Evolutionary conservation across 2,113 vertebrate species (phyloP).

Genomic region (Leptobrachium ailaonicum): DNA sequence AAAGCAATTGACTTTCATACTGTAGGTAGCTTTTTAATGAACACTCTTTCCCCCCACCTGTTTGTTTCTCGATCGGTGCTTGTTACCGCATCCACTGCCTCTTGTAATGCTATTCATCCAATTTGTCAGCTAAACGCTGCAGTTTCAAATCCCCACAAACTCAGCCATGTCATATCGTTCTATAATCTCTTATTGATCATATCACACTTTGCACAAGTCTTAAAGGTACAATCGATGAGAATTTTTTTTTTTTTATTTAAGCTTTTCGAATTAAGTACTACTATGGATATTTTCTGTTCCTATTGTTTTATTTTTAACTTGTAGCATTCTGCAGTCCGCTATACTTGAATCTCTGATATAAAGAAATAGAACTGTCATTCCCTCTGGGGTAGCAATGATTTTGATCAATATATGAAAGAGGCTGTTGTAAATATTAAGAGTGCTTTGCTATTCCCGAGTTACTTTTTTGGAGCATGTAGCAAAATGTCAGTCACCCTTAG

Average conservation of each 20-base stretch:
- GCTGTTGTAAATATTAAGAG: background rate
- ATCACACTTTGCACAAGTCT: constrained; percentile 18
- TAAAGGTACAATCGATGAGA: constrained; percentile 27
- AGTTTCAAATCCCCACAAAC: constrained; percentile 9
- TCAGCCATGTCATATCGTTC: constrained; percentile 14
- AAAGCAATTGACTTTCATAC: constrained; percentile 31
- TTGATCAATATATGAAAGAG: constrained; percentile 36
- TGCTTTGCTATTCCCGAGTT: constrained; percentile 5
- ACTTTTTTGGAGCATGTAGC: constrained; percentile 27
- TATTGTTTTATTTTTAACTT: background rate
- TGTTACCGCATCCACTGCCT: constrained; percentile 6
- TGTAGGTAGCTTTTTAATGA: constrained; percentile 39
- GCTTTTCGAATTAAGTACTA: too few relatives aligned
- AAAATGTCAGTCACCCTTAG: constrained; percentile 38
- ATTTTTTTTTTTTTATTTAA: constrained; percentile 2
- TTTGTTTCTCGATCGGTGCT: background rate
- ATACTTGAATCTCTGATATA: constrained; percentile 9
- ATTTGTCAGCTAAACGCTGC: constrained; percentile 3
- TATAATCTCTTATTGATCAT: constrained; percentile 45
- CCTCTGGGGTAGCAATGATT: constrained; percentile 24
- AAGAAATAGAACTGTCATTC: constrained; percentile 38
- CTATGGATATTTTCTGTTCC: too few relatives aligned
- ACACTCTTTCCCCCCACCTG: background rate
- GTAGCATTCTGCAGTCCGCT: background rate
- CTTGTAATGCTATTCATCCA: constrained; percentile 25